These are phyloP conservation scores for Oscheius sp. DNA, from an alignment of 2,888 invertebrate species.

Conservation along the genomic window DNA sequence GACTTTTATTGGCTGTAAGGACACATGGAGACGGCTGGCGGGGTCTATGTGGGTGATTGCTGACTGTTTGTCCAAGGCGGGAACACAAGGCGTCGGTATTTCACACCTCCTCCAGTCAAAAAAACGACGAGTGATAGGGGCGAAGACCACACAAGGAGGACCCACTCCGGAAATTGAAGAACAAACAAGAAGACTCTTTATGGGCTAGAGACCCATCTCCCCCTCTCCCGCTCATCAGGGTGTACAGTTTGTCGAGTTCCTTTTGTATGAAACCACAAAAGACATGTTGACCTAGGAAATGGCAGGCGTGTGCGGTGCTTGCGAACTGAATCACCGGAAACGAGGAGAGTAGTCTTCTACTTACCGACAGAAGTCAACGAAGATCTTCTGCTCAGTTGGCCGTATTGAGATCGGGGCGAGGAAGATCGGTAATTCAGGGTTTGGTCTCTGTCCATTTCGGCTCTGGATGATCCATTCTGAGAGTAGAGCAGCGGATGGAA, in stretches of 20 bases:
- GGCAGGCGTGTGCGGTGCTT: constrained; percentile 18
- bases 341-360: constrained; percentile 37
- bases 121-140: no score
- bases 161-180: constrained; percentile 24
- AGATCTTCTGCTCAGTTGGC: constrained; percentile 80
- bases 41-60: neutral
- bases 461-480: constrained; percentile 34
- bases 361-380: constrained; percentile 78
- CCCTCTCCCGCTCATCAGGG: neutral
- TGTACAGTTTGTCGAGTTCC: constrained; percentile 8
- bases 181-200: constrained; percentile 7
- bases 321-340: neutral
- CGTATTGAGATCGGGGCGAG: constrained; percentile 76
- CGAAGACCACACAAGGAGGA: neutral
- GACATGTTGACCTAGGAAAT: constrained; percentile 27
- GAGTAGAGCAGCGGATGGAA: constrained; percentile 72
- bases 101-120: constrained; percentile 10
- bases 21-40: neutral
- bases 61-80: constrained; percentile 14
- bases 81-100: constrained; percentile 7
- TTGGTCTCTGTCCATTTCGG: constrained; percentile 27
- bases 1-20: neutral
- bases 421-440: constrained; percentile 53
- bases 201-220: neutral
- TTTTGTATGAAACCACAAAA: neutral